Evolutionary conservation across 2,797 vertebrate genomes (phyloP).

Genomic region (Taenioides sp.): DNA sequence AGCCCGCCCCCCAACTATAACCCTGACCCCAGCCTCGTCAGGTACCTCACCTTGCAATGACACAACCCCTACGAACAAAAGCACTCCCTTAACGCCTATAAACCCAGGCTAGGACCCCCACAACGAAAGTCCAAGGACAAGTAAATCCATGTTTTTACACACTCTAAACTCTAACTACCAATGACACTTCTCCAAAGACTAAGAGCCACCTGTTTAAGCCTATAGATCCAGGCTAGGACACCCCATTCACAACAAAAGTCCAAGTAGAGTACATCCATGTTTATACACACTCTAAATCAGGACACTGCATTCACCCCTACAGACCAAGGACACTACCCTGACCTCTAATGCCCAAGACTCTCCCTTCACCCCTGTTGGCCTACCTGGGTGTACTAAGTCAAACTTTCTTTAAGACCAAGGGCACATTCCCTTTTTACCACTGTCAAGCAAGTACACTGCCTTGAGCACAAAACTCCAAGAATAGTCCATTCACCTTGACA

Average conservation of each 20-base stretch:
- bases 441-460: no score
- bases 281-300: no score
- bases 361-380: no score
- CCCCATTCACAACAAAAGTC: not conserved
- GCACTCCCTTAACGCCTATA: not conserved
- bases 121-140: not conserved
- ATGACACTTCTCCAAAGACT: not conserved
- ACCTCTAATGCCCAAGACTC: not conserved
- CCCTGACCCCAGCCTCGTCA: slow-evolving; percentile 95
- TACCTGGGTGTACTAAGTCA: no score
- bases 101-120: not conserved
- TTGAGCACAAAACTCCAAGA: no score
- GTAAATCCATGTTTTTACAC: not conserved
- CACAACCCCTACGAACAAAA: slow-evolving; percentile 45
- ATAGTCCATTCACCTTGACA: no score
- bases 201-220: no score
- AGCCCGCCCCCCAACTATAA: slow-evolving; percentile 96
- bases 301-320: no score
- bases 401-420: no score
- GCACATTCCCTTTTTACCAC: no score
- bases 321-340: not conserved
- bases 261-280: not conserved
- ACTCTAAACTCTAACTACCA: not conserved
- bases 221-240: not conserved
- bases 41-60: slow-evolving; percentile 87